Conservation (phyloP, 2,888 invertebrate species). For the Caenorhabditis macrosperma region DNA sequence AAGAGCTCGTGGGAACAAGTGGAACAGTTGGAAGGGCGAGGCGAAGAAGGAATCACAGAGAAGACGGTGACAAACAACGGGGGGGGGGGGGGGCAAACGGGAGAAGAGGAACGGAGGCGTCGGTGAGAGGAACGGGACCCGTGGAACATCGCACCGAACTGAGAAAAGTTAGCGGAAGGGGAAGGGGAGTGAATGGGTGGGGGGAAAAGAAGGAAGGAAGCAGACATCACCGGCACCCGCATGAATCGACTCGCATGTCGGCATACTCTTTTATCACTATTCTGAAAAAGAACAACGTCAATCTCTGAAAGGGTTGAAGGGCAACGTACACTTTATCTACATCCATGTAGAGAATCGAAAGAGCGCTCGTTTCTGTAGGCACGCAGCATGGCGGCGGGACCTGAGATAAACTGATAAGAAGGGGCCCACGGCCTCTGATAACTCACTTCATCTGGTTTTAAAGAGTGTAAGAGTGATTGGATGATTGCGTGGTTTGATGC, state of each 20-base stretch:
- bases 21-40: constrained; percentile 28
- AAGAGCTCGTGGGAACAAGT: constrained; percentile 28
- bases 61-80: constrained; percentile 42
- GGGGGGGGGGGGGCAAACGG: constrained; percentile 2
- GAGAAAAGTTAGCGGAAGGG: neutral
- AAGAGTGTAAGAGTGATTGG: constrained; percentile 95
- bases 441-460: constrained; percentile 85
- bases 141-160: constrained; percentile 36
- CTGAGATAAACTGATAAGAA: constrained; percentile 80
- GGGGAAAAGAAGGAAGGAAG: neutral
- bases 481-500: constrained; percentile 99
- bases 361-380: constrained; percentile 92
- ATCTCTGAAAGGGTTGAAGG: neutral
- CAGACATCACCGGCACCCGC: constrained; percentile 86
- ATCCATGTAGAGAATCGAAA: constrained; percentile 97
- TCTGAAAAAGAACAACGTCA: constrained; percentile 87
- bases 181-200: constrained; percentile 1
- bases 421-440: neutral
- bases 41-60: constrained; percentile 40
- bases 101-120: constrained; percentile 3
- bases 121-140: constrained; percentile 32
- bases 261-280: constrained; percentile 95
- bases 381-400: constrained; percentile 98
- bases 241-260: constrained; percentile 98
- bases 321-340: constrained; percentile 66